phyloP scores from a whole-genome alignment of 1,140 invertebrate genomes.

The Samia ricini region DNA sequence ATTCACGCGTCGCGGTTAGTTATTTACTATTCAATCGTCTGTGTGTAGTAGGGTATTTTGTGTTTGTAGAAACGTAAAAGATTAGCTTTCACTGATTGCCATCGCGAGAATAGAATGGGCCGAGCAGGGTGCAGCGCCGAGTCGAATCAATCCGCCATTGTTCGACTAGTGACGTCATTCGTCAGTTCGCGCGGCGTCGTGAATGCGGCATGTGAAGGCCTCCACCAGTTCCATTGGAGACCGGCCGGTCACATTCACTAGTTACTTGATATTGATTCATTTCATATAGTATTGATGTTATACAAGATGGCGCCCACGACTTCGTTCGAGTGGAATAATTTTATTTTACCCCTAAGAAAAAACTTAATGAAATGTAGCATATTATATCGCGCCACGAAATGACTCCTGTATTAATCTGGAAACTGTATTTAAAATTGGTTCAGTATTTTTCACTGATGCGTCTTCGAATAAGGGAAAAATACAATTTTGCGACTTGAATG shows the following conservation, averaged over 20 bases:
- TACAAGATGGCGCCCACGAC: too few relatives aligned
- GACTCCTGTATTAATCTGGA: too few relatives aligned
- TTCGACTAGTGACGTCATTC: constrained; percentile 38
- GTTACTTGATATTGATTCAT: neutral
- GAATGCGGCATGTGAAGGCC: constrained; percentile 23
- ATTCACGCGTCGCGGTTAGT: neutral
- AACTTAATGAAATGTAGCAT: too few relatives aligned
- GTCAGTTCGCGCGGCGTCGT: constrained; percentile 17
- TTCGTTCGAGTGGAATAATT: too few relatives aligned
- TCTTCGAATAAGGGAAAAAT: too few relatives aligned
- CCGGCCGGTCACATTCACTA: neutral
- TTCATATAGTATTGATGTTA: neutral
- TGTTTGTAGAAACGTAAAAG: neutral
- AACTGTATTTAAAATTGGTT: too few relatives aligned
- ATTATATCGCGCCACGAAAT: too few relatives aligned
- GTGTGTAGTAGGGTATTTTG: neutral
- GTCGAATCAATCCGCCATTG: constrained; percentile 45
- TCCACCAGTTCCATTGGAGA: constrained; percentile 12
- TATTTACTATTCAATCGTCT: neutral
- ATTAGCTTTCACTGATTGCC: constrained; percentile 32
- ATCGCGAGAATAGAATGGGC: constrained; percentile 20
- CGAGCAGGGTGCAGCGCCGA: constrained; percentile 16
- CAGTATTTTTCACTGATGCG: too few relatives aligned
- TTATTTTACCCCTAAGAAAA: too few relatives aligned
- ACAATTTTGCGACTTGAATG: too few relatives aligned